These are phyloP conservation scores for Xenopus borealis DNA, from an alignment of 2,113 vertebrate species.

Conservation along the genomic window DNA sequence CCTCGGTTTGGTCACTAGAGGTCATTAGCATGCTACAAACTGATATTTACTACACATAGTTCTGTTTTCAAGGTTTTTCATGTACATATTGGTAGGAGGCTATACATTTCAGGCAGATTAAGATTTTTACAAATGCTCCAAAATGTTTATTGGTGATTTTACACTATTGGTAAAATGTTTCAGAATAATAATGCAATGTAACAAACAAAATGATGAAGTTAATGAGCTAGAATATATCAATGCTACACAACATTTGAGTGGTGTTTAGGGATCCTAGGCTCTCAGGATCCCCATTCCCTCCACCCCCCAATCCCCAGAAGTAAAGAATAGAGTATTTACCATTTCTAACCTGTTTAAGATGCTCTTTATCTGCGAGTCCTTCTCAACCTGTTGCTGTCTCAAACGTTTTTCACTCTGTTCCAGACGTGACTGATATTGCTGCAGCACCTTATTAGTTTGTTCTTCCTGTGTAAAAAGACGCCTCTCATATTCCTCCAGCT, in stretches of 20 bases:
- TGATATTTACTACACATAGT: too few species aligned
- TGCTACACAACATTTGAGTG: not conserved
- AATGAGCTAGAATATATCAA: not conserved
- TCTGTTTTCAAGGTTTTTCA: too few species aligned
- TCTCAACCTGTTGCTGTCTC: conserved; percentile 86
- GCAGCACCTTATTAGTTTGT: conserved; percentile 89
- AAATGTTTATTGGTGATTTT: not conserved
- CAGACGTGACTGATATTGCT: conserved; percentile 91
- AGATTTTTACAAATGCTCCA: too few species aligned
- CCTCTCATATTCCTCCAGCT: conserved; percentile 92
- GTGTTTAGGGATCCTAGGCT: conserved; percentile 13
- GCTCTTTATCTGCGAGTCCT: conserved; percentile 95
- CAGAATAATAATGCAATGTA: not conserved
- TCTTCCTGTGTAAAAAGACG: conserved; percentile 89
- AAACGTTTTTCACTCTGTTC: conserved; percentile 89
- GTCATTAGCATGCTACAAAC: too few species aligned
- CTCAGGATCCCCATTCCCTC: conserved; percentile 19
- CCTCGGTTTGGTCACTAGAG: too few species aligned
- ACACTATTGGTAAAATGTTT: not conserved
- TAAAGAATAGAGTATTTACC: conserved; percentile 47
- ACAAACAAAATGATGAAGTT: not conserved
- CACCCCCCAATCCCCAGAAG: conserved; percentile 40
- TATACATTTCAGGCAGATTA: too few species aligned
- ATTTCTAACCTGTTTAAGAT: conserved; percentile 91
- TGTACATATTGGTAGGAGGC: too few species aligned